Evolutionary conservation across 2,113 vertebrate species (phyloP).

Genomic region (Corvus moneduloides): DNA sequence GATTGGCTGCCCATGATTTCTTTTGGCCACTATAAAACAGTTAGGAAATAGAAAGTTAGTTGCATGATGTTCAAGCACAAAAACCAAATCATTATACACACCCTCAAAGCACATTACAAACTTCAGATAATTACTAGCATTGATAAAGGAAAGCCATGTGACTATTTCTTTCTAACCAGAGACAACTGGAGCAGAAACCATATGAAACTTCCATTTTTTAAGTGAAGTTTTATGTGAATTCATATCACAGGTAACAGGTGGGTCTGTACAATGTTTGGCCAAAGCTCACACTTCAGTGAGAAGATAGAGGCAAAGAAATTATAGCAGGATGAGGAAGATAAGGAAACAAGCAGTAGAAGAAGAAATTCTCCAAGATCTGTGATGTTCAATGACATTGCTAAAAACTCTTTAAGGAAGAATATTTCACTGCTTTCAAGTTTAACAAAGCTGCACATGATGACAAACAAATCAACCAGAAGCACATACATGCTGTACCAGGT

Average conservation of each 20-base stretch:
- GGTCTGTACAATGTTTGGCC: background rate
- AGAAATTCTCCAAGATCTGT: background rate
- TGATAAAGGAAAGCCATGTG: background rate
- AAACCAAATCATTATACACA: background rate
- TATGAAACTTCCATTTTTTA: background rate
- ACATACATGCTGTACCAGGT: rapidly evolving
- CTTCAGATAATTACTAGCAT: background rate
- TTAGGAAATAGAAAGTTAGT: background rate
- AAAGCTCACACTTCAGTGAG: background rate
- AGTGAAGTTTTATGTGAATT: background rate
- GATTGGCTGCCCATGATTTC: background rate
- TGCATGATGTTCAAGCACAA: background rate
- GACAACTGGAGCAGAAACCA: background rate
- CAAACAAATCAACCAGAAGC: background rate
- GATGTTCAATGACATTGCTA: background rate
- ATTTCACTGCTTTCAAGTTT: background rate
- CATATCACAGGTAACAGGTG: background rate
- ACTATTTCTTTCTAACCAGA: background rate
- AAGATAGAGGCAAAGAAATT: background rate
- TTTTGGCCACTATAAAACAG: background rate
- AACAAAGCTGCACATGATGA: background rate
- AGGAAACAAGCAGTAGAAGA: background rate
- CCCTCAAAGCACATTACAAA: background rate
- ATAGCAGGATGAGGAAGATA: background rate
- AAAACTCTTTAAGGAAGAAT: background rate